These are phyloP conservation scores for Gymnorhina tibicen DNA, from an alignment of 2,113 vertebrate genomes.

Conservation along the genomic window DNA sequence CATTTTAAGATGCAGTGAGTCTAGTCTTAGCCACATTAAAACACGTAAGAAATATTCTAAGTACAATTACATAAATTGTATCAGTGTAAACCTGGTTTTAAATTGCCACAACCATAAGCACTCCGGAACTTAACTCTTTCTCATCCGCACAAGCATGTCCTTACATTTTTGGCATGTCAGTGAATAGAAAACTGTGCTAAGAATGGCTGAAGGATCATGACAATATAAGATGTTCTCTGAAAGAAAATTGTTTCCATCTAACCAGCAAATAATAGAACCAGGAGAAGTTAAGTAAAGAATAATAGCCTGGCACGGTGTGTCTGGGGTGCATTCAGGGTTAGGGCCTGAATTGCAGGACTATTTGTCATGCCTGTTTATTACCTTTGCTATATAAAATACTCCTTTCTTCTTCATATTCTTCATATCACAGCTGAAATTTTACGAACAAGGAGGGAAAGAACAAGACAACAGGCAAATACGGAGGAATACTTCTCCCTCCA, in stretches of 20 bases:
- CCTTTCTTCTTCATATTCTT: neutral
- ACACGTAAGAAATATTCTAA: neutral
- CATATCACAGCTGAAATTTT: neutral
- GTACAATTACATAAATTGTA: neutral
- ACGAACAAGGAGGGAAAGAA: neutral
- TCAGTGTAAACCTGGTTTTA: neutral
- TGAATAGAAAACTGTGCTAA: neutral
- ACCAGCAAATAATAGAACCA: neutral
- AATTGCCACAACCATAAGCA: neutral
- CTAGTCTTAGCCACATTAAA: neutral
- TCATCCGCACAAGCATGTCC: neutral
- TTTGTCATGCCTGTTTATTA: neutral
- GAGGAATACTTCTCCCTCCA: neutral
- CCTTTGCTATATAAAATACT: neutral
- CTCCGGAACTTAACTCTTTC: neutral
- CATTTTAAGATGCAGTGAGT: neutral
- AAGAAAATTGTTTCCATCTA: neutral
- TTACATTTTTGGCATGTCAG: neutral
- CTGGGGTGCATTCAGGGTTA: neutral
- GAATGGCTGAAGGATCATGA: neutral
- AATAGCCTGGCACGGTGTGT: neutral
- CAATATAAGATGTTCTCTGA: neutral
- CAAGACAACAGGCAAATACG: neutral
- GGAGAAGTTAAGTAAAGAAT: neutral
- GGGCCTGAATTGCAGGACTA: neutral